Conservation (phyloP, 2,888 invertebrate genomes). For the Scaptomyza polygonia region DNA sequence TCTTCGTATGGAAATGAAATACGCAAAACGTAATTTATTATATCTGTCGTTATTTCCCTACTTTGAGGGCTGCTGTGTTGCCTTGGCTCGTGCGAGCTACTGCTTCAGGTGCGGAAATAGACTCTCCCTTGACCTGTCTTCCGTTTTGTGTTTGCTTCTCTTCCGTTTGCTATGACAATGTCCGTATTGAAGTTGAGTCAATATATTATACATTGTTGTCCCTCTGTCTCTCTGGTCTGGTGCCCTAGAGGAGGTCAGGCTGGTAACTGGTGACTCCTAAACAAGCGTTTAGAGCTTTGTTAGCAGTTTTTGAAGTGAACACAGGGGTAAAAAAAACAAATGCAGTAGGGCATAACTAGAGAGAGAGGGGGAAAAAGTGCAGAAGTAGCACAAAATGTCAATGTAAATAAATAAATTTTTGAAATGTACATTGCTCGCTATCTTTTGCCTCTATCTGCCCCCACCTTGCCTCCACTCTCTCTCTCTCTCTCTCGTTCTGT, state of each 20-base stretch:
- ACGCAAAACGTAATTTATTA: not conserved
- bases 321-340: not conserved
- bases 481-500: conserved; percentile 15
- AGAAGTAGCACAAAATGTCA: conserved; percentile 77
- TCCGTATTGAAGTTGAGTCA: conserved; percentile 76
- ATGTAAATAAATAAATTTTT: conserved; percentile 76
- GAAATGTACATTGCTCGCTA: conserved; percentile 68
- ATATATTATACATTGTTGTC: conserved; percentile 73
- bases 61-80: conserved; percentile 25
- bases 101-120: conserved; percentile 76
- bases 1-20: conserved; percentile 2
- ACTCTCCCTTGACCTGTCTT: conserved; percentile 74
- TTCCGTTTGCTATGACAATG: conserved; percentile 74
- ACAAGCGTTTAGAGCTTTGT: conserved; percentile 77
- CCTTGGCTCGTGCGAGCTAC: conserved; percentile 37
- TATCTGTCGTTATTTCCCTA: conserved; percentile 37
- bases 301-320: conserved; percentile 71
- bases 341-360: not conserved
- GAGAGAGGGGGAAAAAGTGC: conserved; percentile 54
- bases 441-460: conserved; percentile 40
- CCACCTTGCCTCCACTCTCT: not conserved
- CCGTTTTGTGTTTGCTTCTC: conserved; percentile 52
- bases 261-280: conserved; percentile 56
- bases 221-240: conserved; percentile 20
- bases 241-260: not conserved